Evolutionary conservation across 2,888 invertebrate genomes (phyloP).

Genomic region (Fragum sueziense): DNA sequence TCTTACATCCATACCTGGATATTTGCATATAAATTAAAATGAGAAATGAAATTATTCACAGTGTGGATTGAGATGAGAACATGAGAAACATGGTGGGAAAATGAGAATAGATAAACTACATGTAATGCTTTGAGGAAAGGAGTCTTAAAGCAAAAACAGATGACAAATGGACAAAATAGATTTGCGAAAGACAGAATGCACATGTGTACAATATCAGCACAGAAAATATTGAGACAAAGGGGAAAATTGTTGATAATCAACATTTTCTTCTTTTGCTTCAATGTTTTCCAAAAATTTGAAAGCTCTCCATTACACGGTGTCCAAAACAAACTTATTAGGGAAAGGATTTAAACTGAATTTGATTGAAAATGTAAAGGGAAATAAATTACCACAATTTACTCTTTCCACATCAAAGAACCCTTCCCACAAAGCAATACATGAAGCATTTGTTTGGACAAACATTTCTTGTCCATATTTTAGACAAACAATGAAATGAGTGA

Average conservation of each 20-base stretch:
- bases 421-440: background rate
- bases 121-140: background rate
- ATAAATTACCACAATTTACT: no score
- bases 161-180: background rate
- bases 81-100: background rate
- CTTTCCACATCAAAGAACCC: no score
- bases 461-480: background rate
- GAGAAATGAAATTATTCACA: slow-evolving; percentile 58
- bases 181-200: background rate
- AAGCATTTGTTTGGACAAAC: background rate
- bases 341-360: no score
- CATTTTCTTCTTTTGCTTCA: no score
- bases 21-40: slow-evolving; percentile 64
- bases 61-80: slow-evolving; percentile 20
- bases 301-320: background rate
- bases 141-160: background rate
- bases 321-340: no score
- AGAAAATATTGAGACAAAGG: no score
- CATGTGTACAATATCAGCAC: background rate
- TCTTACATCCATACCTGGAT: slow-evolving; percentile 60
- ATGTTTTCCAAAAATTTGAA: background rate
- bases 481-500: slow-evolving; percentile 19
- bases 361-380: no score
- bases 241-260: no score
- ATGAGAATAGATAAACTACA: background rate